Evolutionary conservation across 2,888 invertebrate genomes (phyloP).

Genomic region (Lithodes maja): DNA sequence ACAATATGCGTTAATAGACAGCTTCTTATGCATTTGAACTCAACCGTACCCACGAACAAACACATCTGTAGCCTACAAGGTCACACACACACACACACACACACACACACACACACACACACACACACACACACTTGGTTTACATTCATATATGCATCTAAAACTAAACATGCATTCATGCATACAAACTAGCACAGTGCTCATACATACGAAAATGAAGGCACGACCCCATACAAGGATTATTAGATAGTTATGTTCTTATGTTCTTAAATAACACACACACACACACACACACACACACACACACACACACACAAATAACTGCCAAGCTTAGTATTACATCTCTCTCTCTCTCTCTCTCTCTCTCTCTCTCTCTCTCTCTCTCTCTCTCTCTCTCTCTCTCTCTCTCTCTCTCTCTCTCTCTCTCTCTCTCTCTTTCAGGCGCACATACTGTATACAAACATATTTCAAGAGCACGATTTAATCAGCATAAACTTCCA

Average conservation of each 20-base stretch:
- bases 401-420: background rate
- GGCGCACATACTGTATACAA: background rate
- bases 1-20: no score
- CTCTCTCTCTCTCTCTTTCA: background rate
- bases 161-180: background rate
- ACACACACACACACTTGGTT: conserved; percentile 3
- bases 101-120: background rate
- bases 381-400: background rate
- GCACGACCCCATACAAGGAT: background rate
- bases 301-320: conserved; percentile 1
- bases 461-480: background rate
- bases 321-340: background rate
- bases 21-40: no score
- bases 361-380: background rate
- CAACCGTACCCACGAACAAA: no score
- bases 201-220: background rate
- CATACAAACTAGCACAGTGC: background rate
- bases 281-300: background rate
- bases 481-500: background rate
- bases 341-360: background rate
- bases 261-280: background rate
- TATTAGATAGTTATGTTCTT: no score
- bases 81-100: no score
- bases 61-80: no score
- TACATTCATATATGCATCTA: background rate